Evolutionary conservation across 2,888 invertebrate species (phyloP).

Genomic region (Choristoneura rosaceana): DNA sequence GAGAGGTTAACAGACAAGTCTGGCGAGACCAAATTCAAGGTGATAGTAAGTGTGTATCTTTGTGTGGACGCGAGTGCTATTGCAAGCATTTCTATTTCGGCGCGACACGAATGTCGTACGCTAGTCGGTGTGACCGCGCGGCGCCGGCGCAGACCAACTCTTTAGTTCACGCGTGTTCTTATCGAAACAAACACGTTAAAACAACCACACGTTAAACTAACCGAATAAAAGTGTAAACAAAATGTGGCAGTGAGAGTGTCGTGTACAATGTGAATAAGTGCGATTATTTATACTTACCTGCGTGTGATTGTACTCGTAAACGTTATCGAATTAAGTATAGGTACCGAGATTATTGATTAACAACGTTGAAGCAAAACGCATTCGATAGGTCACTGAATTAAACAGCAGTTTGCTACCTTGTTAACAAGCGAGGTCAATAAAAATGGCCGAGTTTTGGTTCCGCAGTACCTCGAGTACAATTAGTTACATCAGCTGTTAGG

Average conservation of each 20-base stretch:
- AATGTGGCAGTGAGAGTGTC: constrained; percentile 16
- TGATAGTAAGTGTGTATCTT: constrained; percentile 47
- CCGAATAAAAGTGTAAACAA: constrained; percentile 12
- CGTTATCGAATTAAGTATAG: constrained; percentile 3
- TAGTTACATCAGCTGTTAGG: constrained; percentile 10
- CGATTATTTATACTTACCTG: constrained; percentile 4
- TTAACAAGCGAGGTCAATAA: constrained; percentile 21
- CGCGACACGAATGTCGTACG: constrained; percentile 61
- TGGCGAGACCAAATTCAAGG: constrained; percentile 18
- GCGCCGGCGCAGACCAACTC: constrained; percentile 59
- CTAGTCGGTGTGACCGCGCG: constrained; percentile 61
- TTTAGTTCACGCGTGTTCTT: constrained; percentile 73
- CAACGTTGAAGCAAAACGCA: background rate
- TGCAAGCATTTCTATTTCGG: constrained; percentile 77
- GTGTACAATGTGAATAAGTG: constrained; percentile 19
- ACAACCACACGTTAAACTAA: constrained; percentile 16
- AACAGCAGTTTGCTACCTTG: constrained; percentile 2
- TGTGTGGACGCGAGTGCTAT: constrained; percentile 50
- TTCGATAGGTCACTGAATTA: constrained; percentile 5
- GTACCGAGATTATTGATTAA: background rate
- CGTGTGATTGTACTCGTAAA: background rate
- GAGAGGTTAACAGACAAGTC: constrained; percentile 11
- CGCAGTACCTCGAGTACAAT: constrained; percentile 26
- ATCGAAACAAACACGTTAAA: constrained; percentile 39
- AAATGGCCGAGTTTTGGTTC: constrained; percentile 20